A percentile compares a stretch with the other conserved stretches of the same genome.
These are phyloP conservation scores for Rhinichthys klamathensis DNA, from an alignment of 2,113 vertebrate species.

Conservation along the genomic window DNA sequence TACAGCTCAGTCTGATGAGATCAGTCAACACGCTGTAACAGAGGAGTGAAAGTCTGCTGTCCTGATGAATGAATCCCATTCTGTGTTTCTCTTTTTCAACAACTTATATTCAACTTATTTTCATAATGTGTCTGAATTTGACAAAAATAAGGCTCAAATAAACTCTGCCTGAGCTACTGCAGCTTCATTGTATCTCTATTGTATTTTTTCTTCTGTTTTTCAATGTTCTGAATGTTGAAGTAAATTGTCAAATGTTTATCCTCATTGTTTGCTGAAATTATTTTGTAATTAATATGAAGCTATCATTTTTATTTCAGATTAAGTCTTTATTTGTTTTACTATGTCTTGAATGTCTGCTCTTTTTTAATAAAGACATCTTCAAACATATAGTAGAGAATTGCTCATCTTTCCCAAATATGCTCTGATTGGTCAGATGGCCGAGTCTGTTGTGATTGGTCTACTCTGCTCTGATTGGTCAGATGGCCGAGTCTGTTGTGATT, in stretches of 20 bases:
- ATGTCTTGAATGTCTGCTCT: neutral
- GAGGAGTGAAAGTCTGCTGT: neutral
- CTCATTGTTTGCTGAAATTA: neutral
- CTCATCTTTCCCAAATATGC: neutral
- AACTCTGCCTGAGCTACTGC: neutral
- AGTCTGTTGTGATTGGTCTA: too few species aligned
- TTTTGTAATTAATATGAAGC: neutral
- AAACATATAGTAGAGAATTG: neutral
- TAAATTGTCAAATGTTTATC: neutral
- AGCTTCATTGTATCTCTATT: neutral
- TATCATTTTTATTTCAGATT: neutral
- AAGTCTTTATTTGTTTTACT: neutral
- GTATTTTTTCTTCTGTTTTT: neutral
- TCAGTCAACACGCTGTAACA: neutral
- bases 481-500: too few species aligned
- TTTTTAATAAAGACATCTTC: neutral
- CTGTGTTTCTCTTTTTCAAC: neutral
- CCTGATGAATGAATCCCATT: neutral
- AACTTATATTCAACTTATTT: neutral
- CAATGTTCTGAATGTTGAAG: neutral
- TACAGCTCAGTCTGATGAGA: neutral
- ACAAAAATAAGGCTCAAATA: neutral
- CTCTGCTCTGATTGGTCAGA: too few species aligned
- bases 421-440: too few species aligned
- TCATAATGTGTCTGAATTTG: neutral